phyloP scores from a whole-genome alignment of 2,797 vertebrate genomes.

The Sarcophilus harrisii region DNA sequence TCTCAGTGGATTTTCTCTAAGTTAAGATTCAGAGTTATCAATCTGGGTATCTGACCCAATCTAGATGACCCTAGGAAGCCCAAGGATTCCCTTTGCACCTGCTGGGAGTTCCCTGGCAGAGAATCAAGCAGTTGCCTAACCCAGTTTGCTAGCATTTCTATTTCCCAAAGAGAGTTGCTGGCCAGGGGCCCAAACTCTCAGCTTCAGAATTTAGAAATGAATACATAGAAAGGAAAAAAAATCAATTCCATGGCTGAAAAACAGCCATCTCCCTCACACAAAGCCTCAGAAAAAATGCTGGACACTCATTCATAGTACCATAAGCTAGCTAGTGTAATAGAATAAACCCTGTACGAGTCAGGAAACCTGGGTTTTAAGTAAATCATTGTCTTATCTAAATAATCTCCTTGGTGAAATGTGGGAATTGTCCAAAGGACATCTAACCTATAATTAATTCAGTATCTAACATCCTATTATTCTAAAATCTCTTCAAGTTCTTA shows the following conservation, averaged over 20 bases:
- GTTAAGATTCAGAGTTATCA: not conserved
- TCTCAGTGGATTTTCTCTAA: not conserved
- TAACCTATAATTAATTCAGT: not conserved
- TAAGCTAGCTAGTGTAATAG: not conserved
- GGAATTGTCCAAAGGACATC: not conserved
- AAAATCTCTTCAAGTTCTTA: not conserved
- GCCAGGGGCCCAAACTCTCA: not conserved
- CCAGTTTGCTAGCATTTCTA: not conserved
- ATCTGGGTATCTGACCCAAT: not conserved
- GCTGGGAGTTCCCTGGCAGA: not conserved
- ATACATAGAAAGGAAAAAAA: not conserved
- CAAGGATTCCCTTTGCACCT: not conserved
- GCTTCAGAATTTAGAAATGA: not conserved
- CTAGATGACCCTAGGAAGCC: not conserved
- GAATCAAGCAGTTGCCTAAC: not conserved
- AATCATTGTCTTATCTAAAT: not conserved
- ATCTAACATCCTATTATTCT: not conserved
- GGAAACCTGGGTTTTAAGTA: not conserved
- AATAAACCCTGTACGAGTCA: not conserved
- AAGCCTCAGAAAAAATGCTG: not conserved
- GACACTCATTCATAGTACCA: not conserved
- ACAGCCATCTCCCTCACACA: not conserved
- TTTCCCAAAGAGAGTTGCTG: not conserved
- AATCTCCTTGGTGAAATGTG: not conserved
- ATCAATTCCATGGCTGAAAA: not conserved